phyloP scores from a whole-genome alignment of 2,888 invertebrate species.

The Platycheirus rosarum region DNA sequence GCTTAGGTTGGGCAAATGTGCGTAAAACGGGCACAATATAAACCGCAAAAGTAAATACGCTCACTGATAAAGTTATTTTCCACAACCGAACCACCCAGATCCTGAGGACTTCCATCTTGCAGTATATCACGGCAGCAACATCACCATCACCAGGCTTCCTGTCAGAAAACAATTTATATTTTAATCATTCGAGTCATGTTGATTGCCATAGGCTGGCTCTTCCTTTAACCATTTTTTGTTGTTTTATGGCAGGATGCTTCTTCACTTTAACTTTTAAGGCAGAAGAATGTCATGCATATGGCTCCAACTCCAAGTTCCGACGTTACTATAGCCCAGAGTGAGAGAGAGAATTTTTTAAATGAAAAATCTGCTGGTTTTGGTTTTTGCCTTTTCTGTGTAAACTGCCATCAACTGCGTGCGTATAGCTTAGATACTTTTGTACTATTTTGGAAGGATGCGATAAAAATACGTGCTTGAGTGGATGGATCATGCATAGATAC shows the following conservation, averaged over 20 bases:
- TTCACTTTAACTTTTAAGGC: conserved; percentile 28
- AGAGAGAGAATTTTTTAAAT: conserved; percentile 17
- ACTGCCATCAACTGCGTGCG: neutral
- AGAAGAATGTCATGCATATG: conserved; percentile 30
- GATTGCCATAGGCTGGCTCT: conserved; percentile 65
- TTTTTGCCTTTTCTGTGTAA: conserved; percentile 1
- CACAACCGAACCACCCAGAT: conserved; percentile 11
- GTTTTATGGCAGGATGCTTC: conserved; percentile 38
- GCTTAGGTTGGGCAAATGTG: conserved; percentile 12
- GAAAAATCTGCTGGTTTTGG: conserved; percentile 47
- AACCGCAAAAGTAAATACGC: conserved; percentile 47
- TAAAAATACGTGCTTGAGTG: conserved; percentile 61
- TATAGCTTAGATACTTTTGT: neutral
- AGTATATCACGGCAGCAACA: neutral
- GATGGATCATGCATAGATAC: conserved; percentile 34
- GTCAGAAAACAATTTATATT: conserved; percentile 69
- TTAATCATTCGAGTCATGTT: conserved; percentile 72
- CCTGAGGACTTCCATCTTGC: conserved; percentile 20
- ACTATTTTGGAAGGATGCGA: conserved; percentile 1
- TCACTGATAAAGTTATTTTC: conserved; percentile 65
- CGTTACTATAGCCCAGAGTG: neutral
- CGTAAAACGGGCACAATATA: conserved; percentile 15
- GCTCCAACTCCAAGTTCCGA: conserved; percentile 6
- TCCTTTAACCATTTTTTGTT: conserved; percentile 31
- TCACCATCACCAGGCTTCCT: conserved; percentile 15